These are phyloP conservation scores for Papilio aristodemus DNA, from an alignment of 1,140 invertebrate species.

Conservation along the genomic window DNA sequence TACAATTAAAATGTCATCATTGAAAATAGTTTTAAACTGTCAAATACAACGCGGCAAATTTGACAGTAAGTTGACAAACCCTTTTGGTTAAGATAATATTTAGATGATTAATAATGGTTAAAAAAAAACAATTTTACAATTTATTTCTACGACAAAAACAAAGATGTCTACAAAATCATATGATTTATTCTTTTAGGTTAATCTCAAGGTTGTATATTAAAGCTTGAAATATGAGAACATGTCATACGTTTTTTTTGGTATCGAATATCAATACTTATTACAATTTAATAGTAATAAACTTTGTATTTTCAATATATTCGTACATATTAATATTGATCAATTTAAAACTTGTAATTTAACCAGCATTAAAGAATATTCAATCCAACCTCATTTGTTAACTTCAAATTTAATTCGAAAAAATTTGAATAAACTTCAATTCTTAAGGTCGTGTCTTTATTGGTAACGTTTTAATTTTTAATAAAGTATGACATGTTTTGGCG, in stretches of 20 bases:
- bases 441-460: not conserved
- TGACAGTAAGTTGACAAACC: too few relatives aligned
- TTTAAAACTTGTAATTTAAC: constrained; percentile 4
- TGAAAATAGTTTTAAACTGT: not conserved
- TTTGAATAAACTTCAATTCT: constrained; percentile 1
- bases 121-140: too few relatives aligned
- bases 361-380: not conserved
- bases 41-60: too few relatives aligned
- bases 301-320: not conserved
- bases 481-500: too few relatives aligned
- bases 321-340: not conserved
- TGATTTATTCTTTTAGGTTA: not conserved
- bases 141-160: too few relatives aligned
- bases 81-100: too few relatives aligned
- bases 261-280: too few relatives aligned
- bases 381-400: constrained; percentile 9
- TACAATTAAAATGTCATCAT: not conserved
- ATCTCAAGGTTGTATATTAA: constrained; percentile 17
- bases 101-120: too few relatives aligned
- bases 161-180: too few relatives aligned
- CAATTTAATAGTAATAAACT: not conserved
- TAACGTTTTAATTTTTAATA: too few relatives aligned
- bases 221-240: not conserved
- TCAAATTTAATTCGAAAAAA: constrained; percentile 11
- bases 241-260: too few relatives aligned